Base-by-base conservation (phyloP, 2,113 vertebrate species). In the Eretmochelys imbricata region DNA sequence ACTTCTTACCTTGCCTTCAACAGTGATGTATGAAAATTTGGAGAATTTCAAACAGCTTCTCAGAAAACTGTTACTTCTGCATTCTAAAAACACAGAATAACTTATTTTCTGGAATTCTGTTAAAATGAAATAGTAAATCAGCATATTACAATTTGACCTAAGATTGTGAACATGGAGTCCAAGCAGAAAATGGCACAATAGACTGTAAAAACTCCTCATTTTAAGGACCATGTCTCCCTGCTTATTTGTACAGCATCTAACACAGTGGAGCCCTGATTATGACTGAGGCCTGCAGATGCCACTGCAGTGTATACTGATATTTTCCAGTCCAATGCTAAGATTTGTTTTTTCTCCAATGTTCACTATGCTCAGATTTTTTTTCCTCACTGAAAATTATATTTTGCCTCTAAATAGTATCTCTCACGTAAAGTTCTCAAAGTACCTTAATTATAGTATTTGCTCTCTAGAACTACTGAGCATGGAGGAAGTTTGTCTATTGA, bases 121-220 rank as follows among this genome's bases (percentile, higher is more conserved):
- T 69, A 4, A 94, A 90, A 49, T 85, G 50, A 83, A 86, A 75
- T 50, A 13, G 42, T 14, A 48, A 81, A 54, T 83, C 31, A 17
- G 6, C 29, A 65, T 65, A 35, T 94, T 3, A 2, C 0, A 0
- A 53, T 76, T 91, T 3, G 3, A 10, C 27, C 5, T 0, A 0
- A 53, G 17, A 53, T 11, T 76, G n/a, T 93, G 46, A 91, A 24
- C 78, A 65, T 13, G 95, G 38, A 48, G 10, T 16, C 46, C 12
- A 65, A 35, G 59, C 35, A 65, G 59, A 65, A 65, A 65, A 65
- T 65, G 59, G 59, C 31, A 65, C 29, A 65, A 17, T 13, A 35
- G 14, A 35, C 13, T 65, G 31, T 50, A 0, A 65, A 50, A 88
- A 49, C 55, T 69, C 48, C 10, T 42, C 12, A 49, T 65, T n/a